A percentile compares a stretch with the other conserved stretches of the same genome.
Conservation (phyloP, 2,113 vertebrate genomes). For the Amazona vittata region DNA sequence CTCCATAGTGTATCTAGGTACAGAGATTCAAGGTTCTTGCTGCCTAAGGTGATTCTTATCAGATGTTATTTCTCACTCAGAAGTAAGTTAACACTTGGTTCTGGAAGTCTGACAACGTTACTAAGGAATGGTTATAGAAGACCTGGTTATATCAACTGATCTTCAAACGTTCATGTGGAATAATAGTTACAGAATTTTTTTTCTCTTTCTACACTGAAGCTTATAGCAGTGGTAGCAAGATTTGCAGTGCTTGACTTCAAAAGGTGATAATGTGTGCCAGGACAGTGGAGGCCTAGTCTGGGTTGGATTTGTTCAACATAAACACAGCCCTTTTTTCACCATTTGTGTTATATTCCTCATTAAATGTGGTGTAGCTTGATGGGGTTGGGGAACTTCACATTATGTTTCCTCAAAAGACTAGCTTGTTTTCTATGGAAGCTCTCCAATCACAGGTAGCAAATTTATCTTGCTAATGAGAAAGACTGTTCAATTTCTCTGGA, state of each 20-base stretch:
- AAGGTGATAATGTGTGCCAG: not conserved
- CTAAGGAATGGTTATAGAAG: not conserved
- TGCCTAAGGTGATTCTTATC: not conserved
- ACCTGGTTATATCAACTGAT: not conserved
- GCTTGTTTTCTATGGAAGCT: not conserved
- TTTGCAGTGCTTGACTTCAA: not conserved
- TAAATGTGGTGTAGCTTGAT: not conserved
- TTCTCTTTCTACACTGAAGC: not conserved
- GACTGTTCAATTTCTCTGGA: not conserved
- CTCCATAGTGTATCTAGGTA: not conserved
- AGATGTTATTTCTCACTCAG: not conserved
- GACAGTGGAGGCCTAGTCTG: not conserved
- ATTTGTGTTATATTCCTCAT: not conserved
- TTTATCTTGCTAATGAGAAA: not conserved
- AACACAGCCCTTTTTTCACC: not conserved
- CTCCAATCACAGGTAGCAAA: not conserved
- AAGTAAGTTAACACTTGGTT: not conserved
- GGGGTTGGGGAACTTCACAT: not conserved
- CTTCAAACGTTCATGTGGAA: not conserved
- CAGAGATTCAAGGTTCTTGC: not conserved
- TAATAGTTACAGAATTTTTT: not conserved
- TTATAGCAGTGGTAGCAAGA: not conserved
- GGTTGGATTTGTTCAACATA: not conserved
- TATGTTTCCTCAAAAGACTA: not conserved
- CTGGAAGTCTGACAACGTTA: not conserved